Evolutionary conservation across 2,888 invertebrate genomes (phyloP), one percentile per base, ranked within the genome.

Genomic region (Teleogryllus oceanicus): DNA sequence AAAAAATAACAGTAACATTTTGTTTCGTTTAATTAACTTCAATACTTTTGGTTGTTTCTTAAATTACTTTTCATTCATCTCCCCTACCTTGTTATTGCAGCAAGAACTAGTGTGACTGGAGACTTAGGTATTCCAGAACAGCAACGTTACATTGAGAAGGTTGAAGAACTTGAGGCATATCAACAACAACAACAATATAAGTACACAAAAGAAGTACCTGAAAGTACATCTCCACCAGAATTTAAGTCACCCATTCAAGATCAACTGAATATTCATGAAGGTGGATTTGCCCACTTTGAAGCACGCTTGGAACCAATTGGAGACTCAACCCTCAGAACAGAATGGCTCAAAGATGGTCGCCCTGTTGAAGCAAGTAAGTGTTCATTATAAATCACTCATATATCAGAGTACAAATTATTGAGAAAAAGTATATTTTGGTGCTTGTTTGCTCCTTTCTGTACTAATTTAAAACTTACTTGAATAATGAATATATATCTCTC

Each of bases 221-320:
- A 96, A 88, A 92, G 93, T 85, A 91, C 91, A 75, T 91, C 92
- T 83, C 92, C 92, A 84, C 96, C 96, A 81, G 94, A 94, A 88
- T 96, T 96, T 87, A 95, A 95, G 88, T 93, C 94, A 50, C 95
- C 95, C 76, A 94, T 96, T 83, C 94, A 94, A 87, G 95, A 96
- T 88, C 96, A 96, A 89, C 88, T 92, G 79, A 93, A 93, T 85
- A 91, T 96, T 85, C 93, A 94, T 85, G 97, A 98, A 89, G 96
- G 96, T 83, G 96, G 96, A 83, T 96, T 96, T 85, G 96, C 97
- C 83, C 97, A 98, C 86, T 97, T 98, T 85, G 98, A 98, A 89
- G 96, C 97, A 84, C 93, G 97, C 83, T 91, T 98, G 78, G 97
- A 97, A 87, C 98, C 98, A 80, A 90, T 96, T 82, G 96, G 96